Evolutionary conservation across 2,797 vertebrate genomes (phyloP).

Genomic region (Myotis planiceps): DNA sequence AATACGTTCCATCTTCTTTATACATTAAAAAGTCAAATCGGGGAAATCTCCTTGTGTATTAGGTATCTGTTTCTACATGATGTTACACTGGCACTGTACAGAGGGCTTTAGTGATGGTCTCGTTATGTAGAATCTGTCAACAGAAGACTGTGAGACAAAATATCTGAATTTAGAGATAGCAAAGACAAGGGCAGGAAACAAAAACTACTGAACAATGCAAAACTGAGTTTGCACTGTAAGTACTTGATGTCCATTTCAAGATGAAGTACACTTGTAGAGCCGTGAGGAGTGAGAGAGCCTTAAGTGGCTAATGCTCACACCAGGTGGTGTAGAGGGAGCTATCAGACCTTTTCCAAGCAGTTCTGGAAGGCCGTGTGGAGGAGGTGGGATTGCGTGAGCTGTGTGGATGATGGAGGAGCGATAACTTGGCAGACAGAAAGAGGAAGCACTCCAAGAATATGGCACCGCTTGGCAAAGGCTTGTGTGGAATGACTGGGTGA

Average conservation of each 20-base stretch:
- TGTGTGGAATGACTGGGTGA: constrained; percentile 61
- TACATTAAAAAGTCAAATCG: constrained; percentile 41
- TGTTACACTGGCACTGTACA: background rate
- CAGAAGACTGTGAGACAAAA: background rate
- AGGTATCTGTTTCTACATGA: constrained; percentile 10
- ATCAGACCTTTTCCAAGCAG: constrained; percentile 68
- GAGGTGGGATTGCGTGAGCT: constrained; percentile 65
- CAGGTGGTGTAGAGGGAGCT: constrained; percentile 40
- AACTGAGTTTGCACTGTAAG: fast-evolving
- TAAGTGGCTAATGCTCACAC: constrained; percentile 60
- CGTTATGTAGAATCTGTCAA: background rate
- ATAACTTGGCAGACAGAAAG: constrained; percentile 66
- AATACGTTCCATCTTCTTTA: constrained; percentile 54
- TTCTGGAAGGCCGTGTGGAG: constrained; percentile 64
- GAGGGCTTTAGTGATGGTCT: background rate
- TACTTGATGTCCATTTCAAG: background rate
- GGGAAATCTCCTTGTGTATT: background rate
- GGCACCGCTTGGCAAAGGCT: constrained; percentile 69
- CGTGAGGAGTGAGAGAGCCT: background rate
- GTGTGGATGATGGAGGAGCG: constrained; percentile 73
- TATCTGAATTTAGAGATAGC: background rate
- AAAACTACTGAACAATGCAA: background rate
- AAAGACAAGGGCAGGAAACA: background rate
- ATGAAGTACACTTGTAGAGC: background rate
- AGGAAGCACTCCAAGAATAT: constrained; percentile 71